These are phyloP conservation scores for Pomacea maculata DNA, from an alignment of 1,140 invertebrate genomes.

Conservation along the genomic window DNA sequence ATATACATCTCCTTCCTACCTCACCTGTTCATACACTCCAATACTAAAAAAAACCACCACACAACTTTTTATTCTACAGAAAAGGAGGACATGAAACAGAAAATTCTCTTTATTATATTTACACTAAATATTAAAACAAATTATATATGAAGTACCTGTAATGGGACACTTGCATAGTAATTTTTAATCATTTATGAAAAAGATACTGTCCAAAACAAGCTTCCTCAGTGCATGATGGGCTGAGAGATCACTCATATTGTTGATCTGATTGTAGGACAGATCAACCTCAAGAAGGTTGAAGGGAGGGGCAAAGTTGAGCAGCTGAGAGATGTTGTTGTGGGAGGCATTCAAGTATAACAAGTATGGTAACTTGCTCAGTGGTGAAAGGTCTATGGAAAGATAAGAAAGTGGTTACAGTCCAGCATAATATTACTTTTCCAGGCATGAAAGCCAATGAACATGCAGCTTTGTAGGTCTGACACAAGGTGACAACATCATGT, in stretches of 20 bases:
- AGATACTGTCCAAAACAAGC: conserved; percentile 62
- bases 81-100: too few relatives aligned
- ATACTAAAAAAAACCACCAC: too few relatives aligned
- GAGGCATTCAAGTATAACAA: conserved; percentile 62
- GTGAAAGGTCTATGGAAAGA: conserved; percentile 55
- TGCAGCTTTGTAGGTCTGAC: neutral
- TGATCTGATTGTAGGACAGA: conserved; percentile 61
- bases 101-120: too few relatives aligned
- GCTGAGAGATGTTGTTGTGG: conserved; percentile 57
- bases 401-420: neutral
- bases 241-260: conserved; percentile 59
- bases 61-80: too few relatives aligned
- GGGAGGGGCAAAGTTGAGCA: conserved; percentile 61
- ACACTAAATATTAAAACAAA: too few relatives aligned
- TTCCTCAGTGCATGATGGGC: conserved; percentile 57
- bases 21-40: too few relatives aligned
- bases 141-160: too few relatives aligned
- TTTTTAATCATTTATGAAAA: conserved; percentile 21
- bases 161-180: too few relatives aligned
- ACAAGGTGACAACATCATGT: too few relatives aligned
- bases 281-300: conserved; percentile 61
- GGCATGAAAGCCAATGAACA: neutral
- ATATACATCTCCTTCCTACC: too few relatives aligned
- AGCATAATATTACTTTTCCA: neutral
- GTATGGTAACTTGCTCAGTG: conserved; percentile 54